A percentile compares a stretch with the other conserved stretches of the same genome.
phyloP scores from a whole-genome alignment of 2,113 vertebrate genomes.

The Mystacornis crossleyi region DNA sequence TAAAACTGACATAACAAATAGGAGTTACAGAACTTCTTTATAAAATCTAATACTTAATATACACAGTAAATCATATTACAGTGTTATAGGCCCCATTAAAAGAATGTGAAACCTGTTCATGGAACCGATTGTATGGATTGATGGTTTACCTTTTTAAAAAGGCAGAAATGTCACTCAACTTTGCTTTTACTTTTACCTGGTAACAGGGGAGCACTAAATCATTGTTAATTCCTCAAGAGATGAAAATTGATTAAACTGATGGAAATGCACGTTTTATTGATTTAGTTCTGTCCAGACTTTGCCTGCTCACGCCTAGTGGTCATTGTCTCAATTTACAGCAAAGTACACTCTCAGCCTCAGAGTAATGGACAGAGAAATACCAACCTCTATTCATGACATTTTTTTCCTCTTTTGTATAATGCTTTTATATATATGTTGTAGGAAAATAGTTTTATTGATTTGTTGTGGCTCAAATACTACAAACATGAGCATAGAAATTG shows the following conservation, averaged over 20 bases:
- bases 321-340: not conserved
- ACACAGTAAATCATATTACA: not conserved
- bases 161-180: not conserved
- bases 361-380: not conserved
- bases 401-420: not conserved
- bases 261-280: slow-evolving; percentile 29
- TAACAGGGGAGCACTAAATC: not conserved
- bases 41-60: not conserved
- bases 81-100: not conserved
- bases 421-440: not conserved
- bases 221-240: slow-evolving; percentile 23
- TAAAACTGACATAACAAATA: not conserved
- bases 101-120: not conserved
- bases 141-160: not conserved
- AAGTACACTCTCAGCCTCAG: not conserved
- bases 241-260: slow-evolving; percentile 50
- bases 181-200: slow-evolving; percentile 24
- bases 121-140: not conserved
- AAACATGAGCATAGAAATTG: not conserved
- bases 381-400: not conserved
- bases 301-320: not conserved
- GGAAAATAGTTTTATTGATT: not conserved
- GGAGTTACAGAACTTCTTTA: not conserved
- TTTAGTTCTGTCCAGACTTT: not conserved
- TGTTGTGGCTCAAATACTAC: not conserved